These are phyloP conservation scores for Latrodectus hesperus DNA, from an alignment of 2,888 invertebrate genomes.

Conservation along the genomic window DNA sequence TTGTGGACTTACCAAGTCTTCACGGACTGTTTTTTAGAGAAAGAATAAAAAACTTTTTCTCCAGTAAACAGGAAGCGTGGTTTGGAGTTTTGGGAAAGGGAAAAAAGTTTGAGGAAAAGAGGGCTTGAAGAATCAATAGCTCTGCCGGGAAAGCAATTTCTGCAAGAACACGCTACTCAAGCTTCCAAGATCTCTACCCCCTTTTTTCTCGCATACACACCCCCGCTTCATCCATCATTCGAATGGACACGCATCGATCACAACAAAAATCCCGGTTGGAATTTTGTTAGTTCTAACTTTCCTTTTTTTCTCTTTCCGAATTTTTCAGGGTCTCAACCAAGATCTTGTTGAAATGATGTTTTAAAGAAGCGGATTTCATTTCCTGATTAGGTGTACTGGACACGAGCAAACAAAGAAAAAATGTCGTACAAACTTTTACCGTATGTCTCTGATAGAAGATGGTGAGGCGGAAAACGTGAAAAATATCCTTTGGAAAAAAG, in stretches of 20 bases:
- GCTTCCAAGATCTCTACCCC: background rate
- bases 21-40: conserved; percentile 18
- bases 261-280: conserved; percentile 36
- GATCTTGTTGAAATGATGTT: conserved; percentile 1
- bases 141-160: conserved; percentile 40
- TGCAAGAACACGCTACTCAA: conserved; percentile 14
- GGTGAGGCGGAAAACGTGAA: too few species aligned
- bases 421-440: too few species aligned
- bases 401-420: too few species aligned
- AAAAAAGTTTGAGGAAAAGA: conserved; percentile 34
- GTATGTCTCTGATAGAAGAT: too few species aligned
- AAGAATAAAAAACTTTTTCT: conserved; percentile 5
- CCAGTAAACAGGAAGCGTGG: conserved; percentile 59
- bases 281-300: background rate
- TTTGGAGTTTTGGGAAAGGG: conserved; percentile 47
- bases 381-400: background rate
- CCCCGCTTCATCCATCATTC: conserved; percentile 50
- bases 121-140: conserved; percentile 46
- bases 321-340: background rate
- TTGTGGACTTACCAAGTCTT: conserved; percentile 41
- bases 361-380: conserved; percentile 1
- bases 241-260: conserved; percentile 60
- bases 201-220: conserved; percentile 15
- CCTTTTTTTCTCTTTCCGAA: background rate
- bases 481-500: too few species aligned